Percentiles rank a stretch among this genome's conserved stretches.
Conservation (phyloP, 2,113 vertebrate species). For the Eulacestoma nigropectus region DNA sequence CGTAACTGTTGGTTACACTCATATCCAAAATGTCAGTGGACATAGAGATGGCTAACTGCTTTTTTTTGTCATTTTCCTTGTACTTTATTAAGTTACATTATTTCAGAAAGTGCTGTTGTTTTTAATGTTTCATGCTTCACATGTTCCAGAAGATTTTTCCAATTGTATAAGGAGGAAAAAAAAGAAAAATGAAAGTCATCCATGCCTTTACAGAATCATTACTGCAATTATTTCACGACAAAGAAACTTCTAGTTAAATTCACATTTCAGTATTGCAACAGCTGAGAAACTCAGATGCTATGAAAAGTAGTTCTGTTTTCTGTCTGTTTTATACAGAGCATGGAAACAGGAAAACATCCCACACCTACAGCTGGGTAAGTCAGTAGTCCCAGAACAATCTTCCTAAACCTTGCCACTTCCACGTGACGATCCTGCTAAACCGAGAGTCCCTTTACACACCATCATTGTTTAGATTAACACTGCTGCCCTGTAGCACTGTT, state of each 20-base stretch:
- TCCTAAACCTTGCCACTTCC: not conserved
- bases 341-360: not conserved
- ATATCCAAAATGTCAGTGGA: slow-evolving; percentile 9
- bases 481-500: not conserved
- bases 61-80: not conserved
- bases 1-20: not conserved
- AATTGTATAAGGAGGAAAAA: not conserved
- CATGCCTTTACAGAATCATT: not conserved
- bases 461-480: not conserved
- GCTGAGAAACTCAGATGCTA: not conserved
- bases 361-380: not conserved
- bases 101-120: slow-evolving; percentile 16
- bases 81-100: not conserved
- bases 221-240: not conserved
- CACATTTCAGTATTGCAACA: not conserved
- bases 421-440: not conserved
- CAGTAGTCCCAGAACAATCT: not conserved
- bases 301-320: not conserved
- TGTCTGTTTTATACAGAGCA: not conserved
- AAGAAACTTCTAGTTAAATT: not conserved
- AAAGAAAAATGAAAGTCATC: not conserved
- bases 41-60: not conserved
- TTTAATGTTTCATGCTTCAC: slow-evolving; percentile 11
- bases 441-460: not conserved
- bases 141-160: not conserved